These are phyloP conservation scores for Merops nubicus DNA, from an alignment of 2,113 vertebrate species.

Conservation along the genomic window DNA sequence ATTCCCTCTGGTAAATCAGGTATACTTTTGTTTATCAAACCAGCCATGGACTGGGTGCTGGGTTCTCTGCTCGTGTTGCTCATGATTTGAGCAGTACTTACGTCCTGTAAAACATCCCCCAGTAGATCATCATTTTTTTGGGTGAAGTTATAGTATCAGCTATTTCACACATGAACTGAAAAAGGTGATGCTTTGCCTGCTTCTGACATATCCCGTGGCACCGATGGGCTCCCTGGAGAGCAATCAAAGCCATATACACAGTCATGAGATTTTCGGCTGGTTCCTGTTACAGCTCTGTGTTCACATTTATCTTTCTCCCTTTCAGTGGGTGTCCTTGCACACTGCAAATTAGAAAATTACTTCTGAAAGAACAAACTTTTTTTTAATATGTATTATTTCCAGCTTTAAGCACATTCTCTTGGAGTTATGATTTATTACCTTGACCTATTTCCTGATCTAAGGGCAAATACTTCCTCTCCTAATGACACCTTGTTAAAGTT, in stretches of 20 bases:
- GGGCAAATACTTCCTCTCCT: constrained; percentile 33
- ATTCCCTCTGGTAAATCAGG: background rate
- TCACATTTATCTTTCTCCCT: background rate
- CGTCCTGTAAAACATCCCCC: background rate
- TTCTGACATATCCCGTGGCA: fast-evolving
- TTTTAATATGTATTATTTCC: background rate
- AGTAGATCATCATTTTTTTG: background rate
- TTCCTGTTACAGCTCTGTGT: background rate
- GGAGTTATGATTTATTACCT: background rate
- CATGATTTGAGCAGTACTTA: background rate
- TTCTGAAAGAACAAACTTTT: background rate
- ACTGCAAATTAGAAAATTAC: background rate
- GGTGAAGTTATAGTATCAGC: background rate
- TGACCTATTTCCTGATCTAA: background rate
- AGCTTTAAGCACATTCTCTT: background rate
- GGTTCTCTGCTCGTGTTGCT: background rate
- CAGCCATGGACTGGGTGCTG: fast-evolving
- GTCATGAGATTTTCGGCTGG: background rate
- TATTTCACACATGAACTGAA: background rate
- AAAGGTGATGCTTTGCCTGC: background rate
- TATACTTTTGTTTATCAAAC: background rate
- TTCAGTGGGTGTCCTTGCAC: background rate
- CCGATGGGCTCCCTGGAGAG: fast-evolving
- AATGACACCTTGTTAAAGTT: constrained; percentile 6
- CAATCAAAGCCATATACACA: background rate